These are phyloP conservation scores for Mastigias papua DNA, from an alignment of 30 jellyfish, hydroid and myxozoan species.

Conservation along the genomic window DNA sequence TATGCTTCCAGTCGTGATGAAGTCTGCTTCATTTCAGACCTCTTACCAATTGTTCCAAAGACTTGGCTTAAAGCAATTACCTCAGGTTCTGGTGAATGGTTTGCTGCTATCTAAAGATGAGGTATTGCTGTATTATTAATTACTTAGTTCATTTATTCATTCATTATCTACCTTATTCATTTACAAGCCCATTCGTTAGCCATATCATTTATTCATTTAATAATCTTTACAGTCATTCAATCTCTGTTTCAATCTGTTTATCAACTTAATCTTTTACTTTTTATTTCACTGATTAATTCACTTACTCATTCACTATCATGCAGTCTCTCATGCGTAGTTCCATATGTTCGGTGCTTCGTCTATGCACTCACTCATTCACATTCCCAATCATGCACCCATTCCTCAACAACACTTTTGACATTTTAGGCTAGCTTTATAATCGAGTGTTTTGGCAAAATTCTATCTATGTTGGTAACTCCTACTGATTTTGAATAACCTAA, in stretches of 20 bases:
- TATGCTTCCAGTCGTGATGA: not conserved
- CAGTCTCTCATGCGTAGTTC: not conserved
- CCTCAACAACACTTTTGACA: too few species aligned
- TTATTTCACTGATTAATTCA: not conserved
- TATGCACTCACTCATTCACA: too few species aligned
- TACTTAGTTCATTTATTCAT: not conserved
- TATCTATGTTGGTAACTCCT: not conserved
- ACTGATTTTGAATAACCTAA: not conserved
- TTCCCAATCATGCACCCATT: too few species aligned
- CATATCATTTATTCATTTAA: not conserved
- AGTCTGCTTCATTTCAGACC: slow-evolving; percentile 24
- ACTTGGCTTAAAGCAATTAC: slow-evolving; percentile 80
- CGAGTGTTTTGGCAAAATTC: too few species aligned
- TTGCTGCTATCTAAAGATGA: slow-evolving; percentile 64
- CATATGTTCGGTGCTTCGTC: too few species aligned
- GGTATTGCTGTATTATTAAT: slow-evolving; percentile 17
- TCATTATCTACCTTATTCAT: not conserved
- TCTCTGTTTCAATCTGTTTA: not conserved
- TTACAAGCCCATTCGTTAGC: not conserved
- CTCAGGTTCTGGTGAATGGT: slow-evolving; percentile 83
- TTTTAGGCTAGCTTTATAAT: too few species aligned
- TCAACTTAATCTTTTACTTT: not conserved
- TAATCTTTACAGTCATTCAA: not conserved
- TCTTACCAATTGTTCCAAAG: slow-evolving; percentile 72
- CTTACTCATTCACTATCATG: not conserved